phyloP scores from a whole-genome alignment of 2,888 invertebrate genomes.

The Dasysyrphus tricinctus region DNA sequence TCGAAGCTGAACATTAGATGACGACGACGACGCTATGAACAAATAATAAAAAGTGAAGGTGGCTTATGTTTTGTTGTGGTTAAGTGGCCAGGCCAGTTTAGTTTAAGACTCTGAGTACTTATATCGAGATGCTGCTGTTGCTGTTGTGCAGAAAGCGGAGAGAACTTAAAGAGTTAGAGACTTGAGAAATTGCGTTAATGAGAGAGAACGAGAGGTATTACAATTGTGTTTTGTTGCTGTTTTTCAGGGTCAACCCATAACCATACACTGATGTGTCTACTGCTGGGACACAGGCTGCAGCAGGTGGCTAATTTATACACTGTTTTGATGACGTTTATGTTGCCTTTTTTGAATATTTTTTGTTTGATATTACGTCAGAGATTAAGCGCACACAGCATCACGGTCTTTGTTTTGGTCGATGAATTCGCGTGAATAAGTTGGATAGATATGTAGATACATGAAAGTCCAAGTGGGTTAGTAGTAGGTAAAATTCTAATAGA shows the following conservation, averaged over 20 bases:
- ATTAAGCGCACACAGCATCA: constrained; percentile 44
- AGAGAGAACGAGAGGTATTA: constrained; percentile 38
- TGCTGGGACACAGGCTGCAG: constrained; percentile 3
- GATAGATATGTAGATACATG: constrained; percentile 37
- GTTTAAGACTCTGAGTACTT: constrained; percentile 32
- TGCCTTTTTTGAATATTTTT: constrained; percentile 48
- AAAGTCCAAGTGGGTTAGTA: constrained; percentile 65
- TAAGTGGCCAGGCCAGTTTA: constrained; percentile 54
- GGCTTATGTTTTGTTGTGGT: constrained; percentile 64
- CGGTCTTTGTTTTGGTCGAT: constrained; percentile 71
- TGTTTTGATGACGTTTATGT: constrained; percentile 58
- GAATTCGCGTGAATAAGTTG: constrained; percentile 63
- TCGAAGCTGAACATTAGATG: constrained; percentile 56
- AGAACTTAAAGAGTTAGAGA: constrained; percentile 28
- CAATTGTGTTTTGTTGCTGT: constrained; percentile 33
- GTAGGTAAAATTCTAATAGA: constrained; percentile 58
- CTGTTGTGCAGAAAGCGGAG: constrained; percentile 71
- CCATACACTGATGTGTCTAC: constrained; percentile 21
- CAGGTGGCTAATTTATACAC: constrained; percentile 60
- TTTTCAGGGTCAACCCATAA: constrained; percentile 70
- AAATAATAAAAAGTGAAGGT: constrained; percentile 72
- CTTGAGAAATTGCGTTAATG: constrained; percentile 1
- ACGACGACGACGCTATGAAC: constrained; percentile 30
- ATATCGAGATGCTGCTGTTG: constrained; percentile 27
- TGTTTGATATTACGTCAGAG: constrained; percentile 60